Base-by-base conservation (phyloP, 1,140 invertebrate genomes). In the Aphelenchoides fujianensis region DNA sequence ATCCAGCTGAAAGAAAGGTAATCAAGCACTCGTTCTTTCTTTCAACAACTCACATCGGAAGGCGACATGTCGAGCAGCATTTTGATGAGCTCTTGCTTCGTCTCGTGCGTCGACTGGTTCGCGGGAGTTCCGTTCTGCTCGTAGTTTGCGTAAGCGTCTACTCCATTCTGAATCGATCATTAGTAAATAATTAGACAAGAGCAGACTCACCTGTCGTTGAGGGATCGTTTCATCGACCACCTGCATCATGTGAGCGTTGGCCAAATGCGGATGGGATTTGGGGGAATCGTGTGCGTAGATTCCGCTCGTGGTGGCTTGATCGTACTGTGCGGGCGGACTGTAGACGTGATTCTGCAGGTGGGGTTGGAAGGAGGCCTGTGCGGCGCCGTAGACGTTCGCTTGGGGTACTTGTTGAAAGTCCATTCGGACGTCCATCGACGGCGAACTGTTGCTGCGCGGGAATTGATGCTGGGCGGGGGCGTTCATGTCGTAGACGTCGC, bases 11-110 rank as follows among this genome's bases (percentile, higher is more conserved):
- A 69, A 67, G n/a, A 12, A 73, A 37, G 2, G n/a, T 35, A 62
- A 70, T 23, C 54, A 70, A 72, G 16, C 70, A 55, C n/a, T 54
- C 69, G 2, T 66, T 66, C n/a, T n/a, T n/a, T n/a, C n/a, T n/a
- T n/a, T n/a, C n/a, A n/a, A n/a, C 7, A 63, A 66, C 37, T 48
- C 32, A 76, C 71, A 30, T 75, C 74, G 2, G 34, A 28, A 5
- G 76, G 74, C 23, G 71, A 55, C 74, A 75, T 75, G 48, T 75
- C 74, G 27, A 75, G 57, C 34, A 75, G 73, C 74, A 75, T 74
- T 34, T 53, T 35, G 9, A 75, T 75, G 41, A 75, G 72, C 34
- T 75, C 78, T 27, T 74, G 78, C 62, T 75, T 75, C 2, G 67
- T 75, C 16, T 59, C 34, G 55, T 59, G 12, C 27, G 5, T 5